Evolutionary conservation across 2,888 invertebrate genomes (phyloP), one percentile per base, ranked within the genome.

Genomic region (Macrophya alboannulata): DNA sequence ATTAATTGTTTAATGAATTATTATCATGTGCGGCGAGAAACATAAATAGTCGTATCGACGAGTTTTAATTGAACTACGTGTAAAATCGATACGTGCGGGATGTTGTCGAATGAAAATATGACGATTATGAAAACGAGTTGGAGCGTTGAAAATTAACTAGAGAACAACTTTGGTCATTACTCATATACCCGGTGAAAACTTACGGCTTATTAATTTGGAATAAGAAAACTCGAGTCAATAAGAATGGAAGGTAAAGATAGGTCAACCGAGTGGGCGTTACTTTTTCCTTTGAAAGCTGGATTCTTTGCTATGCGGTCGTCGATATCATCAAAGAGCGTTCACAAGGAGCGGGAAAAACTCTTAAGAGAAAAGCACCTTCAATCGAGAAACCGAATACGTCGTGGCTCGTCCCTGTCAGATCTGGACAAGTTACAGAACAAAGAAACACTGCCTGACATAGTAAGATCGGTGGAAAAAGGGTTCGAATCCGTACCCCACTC

Each of bases 341-440:
- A 88, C 45, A 89, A 90, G 0, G 91, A 92, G 48, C 90, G 89
- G 10, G 91, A 91, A 31, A 89, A 89, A 31, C 82, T 88, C 4
- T 59, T 87, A 5, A 89, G 86, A 48, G 88, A 88, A 74, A 90
- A 90, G 51, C 87, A 87, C 43, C 31, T 51, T 48, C 87, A 88
- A 4, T 85, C 88, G 4, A 89, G 89, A 15, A 88, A 90, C 76
- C 94, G 95, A 76, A 96, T 97, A 88, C 95, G 97, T 6, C 95
- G 97, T 0, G 96, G 97, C 0, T 97, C 96, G 0, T 96, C 96
- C 88, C 94, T 97, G 93, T 97, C 97, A 3, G 97, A 97, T 89
- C 94, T 97, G 90, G 96, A 97, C 92, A 96, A 96, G 91, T 92
- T 96, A 48, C 92, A 92, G 43, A 87, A 86, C 31, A 91, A 91